A percentile compares a stretch with the other conserved stretches of the same genome.
Conservation (phyloP, 2,797 vertebrate genomes). For the Notoglanidium macrostoma region DNA sequence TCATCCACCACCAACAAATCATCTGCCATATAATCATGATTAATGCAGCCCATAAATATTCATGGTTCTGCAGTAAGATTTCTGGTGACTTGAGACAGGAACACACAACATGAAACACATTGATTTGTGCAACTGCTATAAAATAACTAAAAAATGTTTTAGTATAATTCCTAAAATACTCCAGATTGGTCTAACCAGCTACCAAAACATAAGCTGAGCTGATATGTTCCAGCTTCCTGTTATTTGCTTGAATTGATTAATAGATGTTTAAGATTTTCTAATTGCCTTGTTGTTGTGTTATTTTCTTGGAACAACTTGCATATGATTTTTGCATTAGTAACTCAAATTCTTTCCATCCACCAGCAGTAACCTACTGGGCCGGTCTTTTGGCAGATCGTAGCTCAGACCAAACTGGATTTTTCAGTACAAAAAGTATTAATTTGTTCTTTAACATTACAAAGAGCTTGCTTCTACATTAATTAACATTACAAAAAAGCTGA, state of each 20-base stretch:
- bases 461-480: not conserved
- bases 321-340: not conserved
- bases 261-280: not conserved
- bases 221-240: not conserved
- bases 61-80: not conserved
- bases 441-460: not conserved
- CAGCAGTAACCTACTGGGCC: not conserved
- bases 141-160: not conserved
- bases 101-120: not conserved
- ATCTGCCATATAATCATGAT: not conserved
- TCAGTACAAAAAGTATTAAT: not conserved
- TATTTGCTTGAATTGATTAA: not conserved
- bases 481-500: not conserved
- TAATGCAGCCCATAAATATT: not conserved
- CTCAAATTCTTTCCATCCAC: not conserved
- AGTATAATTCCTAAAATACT: not conserved
- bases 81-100: not conserved
- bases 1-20: not conserved
- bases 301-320: not conserved
- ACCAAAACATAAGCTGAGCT: not conserved
- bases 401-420: not conserved
- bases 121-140: not conserved
- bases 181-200: not conserved
- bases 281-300: not conserved
- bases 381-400: not conserved